Percentiles rank a stretch among this genome's conserved stretches.
Evolutionary conservation across 2,888 invertebrate genomes (phyloP).

Genomic region (Idaea dimidiata): DNA sequence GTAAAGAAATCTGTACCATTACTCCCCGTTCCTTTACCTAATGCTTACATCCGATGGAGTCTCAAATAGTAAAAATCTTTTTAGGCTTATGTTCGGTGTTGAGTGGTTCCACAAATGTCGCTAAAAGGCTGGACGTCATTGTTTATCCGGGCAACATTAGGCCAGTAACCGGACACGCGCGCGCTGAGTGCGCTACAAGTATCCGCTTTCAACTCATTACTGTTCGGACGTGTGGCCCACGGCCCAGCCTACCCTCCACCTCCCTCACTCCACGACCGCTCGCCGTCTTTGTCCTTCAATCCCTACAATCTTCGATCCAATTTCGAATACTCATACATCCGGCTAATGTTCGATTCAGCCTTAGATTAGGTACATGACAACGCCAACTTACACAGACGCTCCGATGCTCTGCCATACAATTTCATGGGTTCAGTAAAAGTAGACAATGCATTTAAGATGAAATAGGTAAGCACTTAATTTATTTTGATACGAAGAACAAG

Average conservation of each 20-base stretch:
- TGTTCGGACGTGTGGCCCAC: constrained; percentile 73
- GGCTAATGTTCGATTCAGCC: constrained; percentile 63
- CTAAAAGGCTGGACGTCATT: constrained; percentile 81
- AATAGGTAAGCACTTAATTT: no score
- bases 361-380: constrained; percentile 57
- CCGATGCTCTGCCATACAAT: constrained; percentile 14
- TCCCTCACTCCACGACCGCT: constrained; percentile 36
- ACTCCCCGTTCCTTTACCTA: constrained; percentile 39
- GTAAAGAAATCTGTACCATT: constrained; percentile 23
- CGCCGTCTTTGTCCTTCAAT: constrained; percentile 73
- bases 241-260: constrained; percentile 41
- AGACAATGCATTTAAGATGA: no score
- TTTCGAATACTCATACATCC: constrained; percentile 72
- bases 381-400: constrained; percentile 27
- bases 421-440: constrained; percentile 2
- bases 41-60: constrained; percentile 59
- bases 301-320: constrained; percentile 78
- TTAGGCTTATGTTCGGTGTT: constrained; percentile 78
- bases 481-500: no score
- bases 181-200: constrained; percentile 80
- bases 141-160: constrained; percentile 81
- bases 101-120: constrained; percentile 81
- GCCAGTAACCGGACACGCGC: constrained; percentile 81
- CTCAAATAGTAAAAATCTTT: constrained; percentile 76
- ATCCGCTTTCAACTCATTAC: constrained; percentile 82